Conservation (phyloP, 2,113 vertebrate species). For the Cnemophilus loriae region DNA sequence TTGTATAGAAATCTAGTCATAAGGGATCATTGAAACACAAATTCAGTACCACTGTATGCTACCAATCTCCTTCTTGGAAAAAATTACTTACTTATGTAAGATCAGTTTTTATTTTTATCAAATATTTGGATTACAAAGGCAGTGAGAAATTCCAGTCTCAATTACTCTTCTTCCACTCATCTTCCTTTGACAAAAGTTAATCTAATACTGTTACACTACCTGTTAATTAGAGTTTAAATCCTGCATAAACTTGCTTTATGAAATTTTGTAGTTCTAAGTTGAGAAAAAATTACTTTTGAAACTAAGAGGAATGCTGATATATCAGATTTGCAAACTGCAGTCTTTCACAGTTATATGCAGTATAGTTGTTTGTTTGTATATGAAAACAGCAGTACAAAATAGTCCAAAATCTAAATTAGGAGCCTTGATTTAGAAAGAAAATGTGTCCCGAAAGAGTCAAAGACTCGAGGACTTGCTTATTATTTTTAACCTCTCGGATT, state of each 20-base stretch:
- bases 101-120: background rate
- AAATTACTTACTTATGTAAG: background rate
- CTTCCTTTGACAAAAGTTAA: background rate
- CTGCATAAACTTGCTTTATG: background rate
- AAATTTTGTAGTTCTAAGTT: background rate
- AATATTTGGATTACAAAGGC: background rate
- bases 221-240: background rate
- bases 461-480: background rate
- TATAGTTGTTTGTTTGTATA: background rate
- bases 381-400: background rate
- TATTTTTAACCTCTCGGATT: background rate
- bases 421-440: background rate
- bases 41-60: background rate
- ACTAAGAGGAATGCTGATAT: background rate
- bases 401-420: background rate
- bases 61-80: background rate
- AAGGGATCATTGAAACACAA: background rate
- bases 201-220: background rate
- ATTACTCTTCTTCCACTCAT: background rate
- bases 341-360: background rate
- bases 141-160: background rate
- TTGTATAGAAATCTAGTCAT: background rate
- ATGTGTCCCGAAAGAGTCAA: background rate
- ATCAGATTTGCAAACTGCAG: background rate
- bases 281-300: background rate